Conservation (phyloP, 2,888 invertebrate species). For the Raillietiella orientalis region DNA sequence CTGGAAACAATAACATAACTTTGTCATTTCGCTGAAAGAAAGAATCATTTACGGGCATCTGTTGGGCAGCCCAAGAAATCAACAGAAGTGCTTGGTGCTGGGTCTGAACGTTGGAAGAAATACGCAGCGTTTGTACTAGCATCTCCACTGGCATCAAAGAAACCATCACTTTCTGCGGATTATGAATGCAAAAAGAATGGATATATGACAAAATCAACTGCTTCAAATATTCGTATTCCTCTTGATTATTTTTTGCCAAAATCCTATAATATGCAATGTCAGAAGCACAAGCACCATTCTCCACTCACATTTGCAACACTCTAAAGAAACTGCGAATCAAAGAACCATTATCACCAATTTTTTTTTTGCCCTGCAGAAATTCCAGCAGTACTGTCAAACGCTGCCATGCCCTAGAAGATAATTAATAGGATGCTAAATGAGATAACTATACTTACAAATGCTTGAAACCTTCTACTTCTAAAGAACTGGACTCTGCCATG, state of each 20-base stretch:
- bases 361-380: conserved; percentile 51
- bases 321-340: too few species aligned
- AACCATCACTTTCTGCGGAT: too few species aligned
- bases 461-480: too few species aligned
- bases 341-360: conserved; percentile 33
- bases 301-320: too few species aligned
- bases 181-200: too few species aligned
- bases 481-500: too few species aligned
- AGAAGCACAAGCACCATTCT: too few species aligned
- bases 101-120: conserved; percentile 73
- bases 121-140: conserved; percentile 57
- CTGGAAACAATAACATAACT: conserved; percentile 8
- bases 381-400: conserved; percentile 45
- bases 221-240: conserved; percentile 53
- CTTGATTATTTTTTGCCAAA: conserved; percentile 48
- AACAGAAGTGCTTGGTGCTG: conserved; percentile 71
- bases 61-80: conserved; percentile 37
- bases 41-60: conserved; percentile 39
- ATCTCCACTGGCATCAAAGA: conserved; percentile 21
- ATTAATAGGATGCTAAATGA: too few species aligned
- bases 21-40: too few species aligned
- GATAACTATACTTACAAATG: too few species aligned
- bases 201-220: conserved; percentile 40
- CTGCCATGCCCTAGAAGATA: conserved; percentile 37
- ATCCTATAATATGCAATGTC: too few species aligned